Conservation (phyloP, 2,888 invertebrate genomes). For the Pandemis heparana region DNA sequence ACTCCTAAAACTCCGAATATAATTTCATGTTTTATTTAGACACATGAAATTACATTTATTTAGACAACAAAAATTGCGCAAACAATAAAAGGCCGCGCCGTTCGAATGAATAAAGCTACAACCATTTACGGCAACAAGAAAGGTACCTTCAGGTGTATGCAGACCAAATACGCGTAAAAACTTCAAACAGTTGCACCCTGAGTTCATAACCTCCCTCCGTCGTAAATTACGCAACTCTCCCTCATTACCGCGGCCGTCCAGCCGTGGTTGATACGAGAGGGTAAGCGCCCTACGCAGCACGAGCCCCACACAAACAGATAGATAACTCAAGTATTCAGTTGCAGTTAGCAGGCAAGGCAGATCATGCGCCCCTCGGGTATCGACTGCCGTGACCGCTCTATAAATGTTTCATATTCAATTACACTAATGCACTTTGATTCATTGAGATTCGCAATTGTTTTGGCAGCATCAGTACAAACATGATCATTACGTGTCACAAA, state of each 20-base stretch:
- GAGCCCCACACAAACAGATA: slow-evolving; percentile 52
- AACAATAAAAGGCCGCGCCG: not conserved
- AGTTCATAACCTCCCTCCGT: slow-evolving; percentile 65
- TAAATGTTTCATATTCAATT: slow-evolving; percentile 58
- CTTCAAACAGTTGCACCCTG: slow-evolving; percentile 80
- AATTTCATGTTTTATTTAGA: no score
- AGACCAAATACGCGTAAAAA: slow-evolving; percentile 75
- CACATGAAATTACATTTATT: no score
- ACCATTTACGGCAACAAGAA: slow-evolving; percentile 30
- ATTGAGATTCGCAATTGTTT: slow-evolving; percentile 12
- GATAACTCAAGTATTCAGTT: slow-evolving; percentile 54
- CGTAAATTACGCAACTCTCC: slow-evolving; percentile 79
- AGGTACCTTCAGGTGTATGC: slow-evolving; percentile 50
- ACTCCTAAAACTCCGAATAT: no score
- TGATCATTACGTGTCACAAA: not conserved
- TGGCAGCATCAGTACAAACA: not conserved
- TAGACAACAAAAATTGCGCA: not conserved
- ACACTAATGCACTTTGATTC: slow-evolving; percentile 47
- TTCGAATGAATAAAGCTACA: slow-evolving; percentile 21
- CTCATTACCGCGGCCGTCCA: slow-evolving; percentile 79
- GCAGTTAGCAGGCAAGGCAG: slow-evolving; percentile 56
- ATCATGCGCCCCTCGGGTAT: slow-evolving; percentile 45
- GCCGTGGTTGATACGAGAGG: slow-evolving; percentile 75
- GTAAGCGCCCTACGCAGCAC: slow-evolving; percentile 54
- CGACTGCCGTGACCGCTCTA: slow-evolving; percentile 44